A percentile compares a stretch with the other conserved stretches of the same genome.
These are phyloP conservation scores for Acrocephalus kingi DNA, from an alignment of 2,113 vertebrate species.

Conservation along the genomic window DNA sequence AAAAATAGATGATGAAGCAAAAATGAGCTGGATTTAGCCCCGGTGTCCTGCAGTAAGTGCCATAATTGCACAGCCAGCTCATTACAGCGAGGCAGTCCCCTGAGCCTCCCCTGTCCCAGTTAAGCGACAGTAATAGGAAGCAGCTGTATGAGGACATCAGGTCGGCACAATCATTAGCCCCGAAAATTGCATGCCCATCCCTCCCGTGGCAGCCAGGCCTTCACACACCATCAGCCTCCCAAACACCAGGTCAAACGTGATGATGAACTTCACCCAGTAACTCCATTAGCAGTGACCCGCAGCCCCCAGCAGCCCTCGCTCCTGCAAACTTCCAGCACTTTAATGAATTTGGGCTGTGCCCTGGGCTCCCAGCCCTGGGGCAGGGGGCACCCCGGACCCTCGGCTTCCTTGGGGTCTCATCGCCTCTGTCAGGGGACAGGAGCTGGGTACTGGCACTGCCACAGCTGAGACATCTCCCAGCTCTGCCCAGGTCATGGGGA, in stretches of 20 bases:
- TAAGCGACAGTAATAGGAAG: slow-evolving; percentile 37
- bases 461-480: not conserved
- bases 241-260: not conserved
- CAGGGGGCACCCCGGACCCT: fast-evolving
- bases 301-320: not conserved
- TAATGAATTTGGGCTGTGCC: not conserved
- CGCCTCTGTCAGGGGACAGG: fast-evolving
- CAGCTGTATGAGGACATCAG: slow-evolving; percentile 48
- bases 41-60: slow-evolving; percentile 1
- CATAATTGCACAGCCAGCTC: slow-evolving; percentile 14
- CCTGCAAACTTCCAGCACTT: not conserved
- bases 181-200: not conserved
- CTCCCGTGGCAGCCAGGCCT: not conserved
- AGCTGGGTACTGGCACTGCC: not conserved
- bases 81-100: not conserved
- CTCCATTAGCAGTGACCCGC: not conserved
- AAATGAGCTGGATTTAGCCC: not conserved
- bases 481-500: not conserved
- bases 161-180: slow-evolving; percentile 52
- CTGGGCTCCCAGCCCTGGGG: not conserved
- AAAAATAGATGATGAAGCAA: slow-evolving; percentile 34
- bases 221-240: slow-evolving; percentile 29
- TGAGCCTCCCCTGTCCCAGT: not conserved
- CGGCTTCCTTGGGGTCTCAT: fast-evolving
- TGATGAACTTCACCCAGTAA: not conserved